Base-by-base conservation (phyloP, 2,113 vertebrate species). In the Columba livia region DNA sequence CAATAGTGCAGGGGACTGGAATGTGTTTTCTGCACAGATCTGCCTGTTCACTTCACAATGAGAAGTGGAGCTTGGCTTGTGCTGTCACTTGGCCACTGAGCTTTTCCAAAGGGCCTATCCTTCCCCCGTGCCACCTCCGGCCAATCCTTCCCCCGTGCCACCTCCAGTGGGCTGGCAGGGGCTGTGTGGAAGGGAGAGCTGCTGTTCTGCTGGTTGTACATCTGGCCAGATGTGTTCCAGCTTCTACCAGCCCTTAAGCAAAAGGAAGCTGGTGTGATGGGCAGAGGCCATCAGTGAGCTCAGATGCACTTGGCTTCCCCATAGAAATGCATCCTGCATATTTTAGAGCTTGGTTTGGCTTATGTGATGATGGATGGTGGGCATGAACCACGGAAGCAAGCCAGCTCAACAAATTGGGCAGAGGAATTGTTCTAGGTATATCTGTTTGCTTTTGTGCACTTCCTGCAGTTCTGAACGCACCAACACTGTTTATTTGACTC, bases 1-100 rank as follows among this genome's bases (percentile, higher is more conserved):
- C 96, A 65, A 93, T 97, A 97, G 73, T 61, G 51, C 79, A 84
- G 79, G 74, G 92, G 65, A 84, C 93, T 88, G 86, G 80, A 67
- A 75, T 93, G 40, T 85, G 44, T 85, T 74, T 65, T 79, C 56
- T 66, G 51, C 61, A 66, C 24, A 77, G 80, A 94, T 64, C 80
- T 79, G 71, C 92, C 82, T 84, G n/a, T 62, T 25, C 5, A 4
- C 89, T 94, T 93, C 51, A 25, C 32, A 64, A 40, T 40, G 14
- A 79, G 89, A 92, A 61, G 29, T 28, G 28, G 89, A 88, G 85
- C 73, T 83, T 79, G 57, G 51, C 29, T 95, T 90, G 12, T 2
- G 1, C 82, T 93, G 61, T 82, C 85, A 72, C 58, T 95, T 66
- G 71, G 32, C 18, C 2, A 2, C 47, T 58, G 53, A 36, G 38